phyloP scores from a whole-genome alignment of 2,888 invertebrate species.

The Agonum fuliginosum region DNA sequence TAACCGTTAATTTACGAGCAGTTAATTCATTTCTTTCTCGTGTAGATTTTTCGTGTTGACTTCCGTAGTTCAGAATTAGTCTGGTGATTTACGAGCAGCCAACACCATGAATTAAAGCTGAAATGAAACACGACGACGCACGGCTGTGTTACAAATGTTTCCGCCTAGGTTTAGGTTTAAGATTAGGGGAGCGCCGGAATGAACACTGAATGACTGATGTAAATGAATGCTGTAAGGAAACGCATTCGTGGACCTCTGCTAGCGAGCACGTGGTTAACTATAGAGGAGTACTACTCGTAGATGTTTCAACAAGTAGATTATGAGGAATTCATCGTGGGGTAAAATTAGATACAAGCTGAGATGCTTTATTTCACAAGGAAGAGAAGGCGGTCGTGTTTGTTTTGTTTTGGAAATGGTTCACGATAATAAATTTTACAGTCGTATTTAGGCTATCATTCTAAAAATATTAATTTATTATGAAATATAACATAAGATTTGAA shows the following conservation, averaged over 20 bases:
- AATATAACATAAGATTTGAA: too few species aligned
- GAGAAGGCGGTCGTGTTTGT: too few species aligned
- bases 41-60: conserved; percentile 31
- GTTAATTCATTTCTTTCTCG: neutral
- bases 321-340: too few species aligned
- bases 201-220: neutral
- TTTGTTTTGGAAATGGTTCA: too few species aligned
- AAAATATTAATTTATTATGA: too few species aligned
- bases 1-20: neutral
- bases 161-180: conserved; percentile 4
- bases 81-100: conserved; percentile 42
- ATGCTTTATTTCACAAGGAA: too few species aligned
- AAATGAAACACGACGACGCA: conserved; percentile 18
- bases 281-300: neutral
- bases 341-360: too few species aligned
- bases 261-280: neutral
- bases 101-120: conserved; percentile 3
- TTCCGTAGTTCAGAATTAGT: conserved; percentile 45
- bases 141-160: conserved; percentile 35
- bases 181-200: neutral
- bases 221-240: neutral
- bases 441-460: too few species aligned
- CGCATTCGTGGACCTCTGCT: neutral
- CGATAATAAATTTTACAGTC: too few species aligned
- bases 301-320: neutral